These are phyloP conservation scores for Oscheius onirici DNA, from an alignment of 2,888 invertebrate genomes.

Conservation along the genomic window DNA sequence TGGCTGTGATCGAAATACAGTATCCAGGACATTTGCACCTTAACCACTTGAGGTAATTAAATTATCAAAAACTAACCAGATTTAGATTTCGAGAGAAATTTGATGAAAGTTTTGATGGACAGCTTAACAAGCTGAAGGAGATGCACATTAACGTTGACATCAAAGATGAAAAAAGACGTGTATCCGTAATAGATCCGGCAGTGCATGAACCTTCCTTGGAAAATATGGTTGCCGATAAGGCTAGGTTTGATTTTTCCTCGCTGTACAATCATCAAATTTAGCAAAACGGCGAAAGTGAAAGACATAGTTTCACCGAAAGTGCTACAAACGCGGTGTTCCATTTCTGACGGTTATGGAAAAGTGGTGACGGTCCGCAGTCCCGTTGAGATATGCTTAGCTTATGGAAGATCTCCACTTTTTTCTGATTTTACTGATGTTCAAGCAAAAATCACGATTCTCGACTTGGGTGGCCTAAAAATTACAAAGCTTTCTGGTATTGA, in stretches of 20 bases:
- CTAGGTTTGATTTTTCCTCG: not conserved
- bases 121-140: constrained; percentile 60
- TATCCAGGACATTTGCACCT: constrained; percentile 43
- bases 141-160: constrained; percentile 61
- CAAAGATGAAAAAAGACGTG: constrained; percentile 26
- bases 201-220: constrained; percentile 18
- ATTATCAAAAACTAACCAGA: no score
- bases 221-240: constrained; percentile 17
- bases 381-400: constrained; percentile 57
- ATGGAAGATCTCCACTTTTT: constrained; percentile 30
- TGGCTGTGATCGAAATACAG: constrained; percentile 55
- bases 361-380: constrained; percentile 43
- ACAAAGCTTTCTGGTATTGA: constrained; percentile 61
- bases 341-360: constrained; percentile 10
- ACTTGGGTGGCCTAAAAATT: constrained; percentile 53
- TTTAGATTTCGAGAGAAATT: constrained; percentile 48
- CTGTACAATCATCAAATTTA: not conserved
- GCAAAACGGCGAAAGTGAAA: not conserved
- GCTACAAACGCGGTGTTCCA: not conserved
- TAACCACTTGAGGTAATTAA: constrained; percentile 39
- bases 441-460: constrained; percentile 51
- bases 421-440: constrained; percentile 35
- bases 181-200: not conserved
- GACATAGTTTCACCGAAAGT: not conserved
- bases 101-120: constrained; percentile 54